These are phyloP conservation scores for Cuculus canorus DNA, from an alignment of 2,797 vertebrate genomes.

Conservation along the genomic window DNA sequence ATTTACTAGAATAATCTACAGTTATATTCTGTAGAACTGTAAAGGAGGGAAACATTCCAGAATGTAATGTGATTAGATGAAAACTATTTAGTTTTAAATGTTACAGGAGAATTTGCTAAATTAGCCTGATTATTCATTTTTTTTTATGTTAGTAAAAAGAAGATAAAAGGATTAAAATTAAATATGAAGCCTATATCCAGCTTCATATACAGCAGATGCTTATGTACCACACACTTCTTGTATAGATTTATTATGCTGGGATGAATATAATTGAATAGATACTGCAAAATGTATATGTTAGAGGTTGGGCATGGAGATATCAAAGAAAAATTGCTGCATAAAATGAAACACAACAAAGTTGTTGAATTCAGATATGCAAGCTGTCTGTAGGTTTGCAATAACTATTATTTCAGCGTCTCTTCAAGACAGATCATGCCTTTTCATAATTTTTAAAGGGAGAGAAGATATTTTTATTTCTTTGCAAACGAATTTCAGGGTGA, in stretches of 20 bases:
- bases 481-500: not conserved
- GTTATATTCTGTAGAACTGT: not conserved
- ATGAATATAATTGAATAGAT: not conserved
- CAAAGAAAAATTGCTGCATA: not conserved
- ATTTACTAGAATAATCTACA: not conserved
- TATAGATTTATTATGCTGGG: not conserved
- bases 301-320: accelerated
- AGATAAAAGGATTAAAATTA: not conserved
- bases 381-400: not conserved
- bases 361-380: not conserved
- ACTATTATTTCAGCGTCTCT: not conserved
- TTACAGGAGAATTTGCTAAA: not conserved
- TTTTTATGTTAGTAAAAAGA: not conserved
- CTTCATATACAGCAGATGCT: not conserved
- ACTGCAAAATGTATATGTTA: not conserved
- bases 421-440: not conserved
- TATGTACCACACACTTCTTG: accelerated
- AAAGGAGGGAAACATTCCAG: not conserved
- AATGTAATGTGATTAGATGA: not conserved
- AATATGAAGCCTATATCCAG: not conserved
- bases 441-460: not conserved
- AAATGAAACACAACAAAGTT: not conserved
- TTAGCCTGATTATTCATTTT: not conserved
- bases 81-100: not conserved
- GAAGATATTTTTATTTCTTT: not conserved